Evolutionary conservation across 2,113 vertebrate species (phyloP), one percentile per base, ranked within the genome.

Genomic region (Poeciliopsis prolifica): DNA sequence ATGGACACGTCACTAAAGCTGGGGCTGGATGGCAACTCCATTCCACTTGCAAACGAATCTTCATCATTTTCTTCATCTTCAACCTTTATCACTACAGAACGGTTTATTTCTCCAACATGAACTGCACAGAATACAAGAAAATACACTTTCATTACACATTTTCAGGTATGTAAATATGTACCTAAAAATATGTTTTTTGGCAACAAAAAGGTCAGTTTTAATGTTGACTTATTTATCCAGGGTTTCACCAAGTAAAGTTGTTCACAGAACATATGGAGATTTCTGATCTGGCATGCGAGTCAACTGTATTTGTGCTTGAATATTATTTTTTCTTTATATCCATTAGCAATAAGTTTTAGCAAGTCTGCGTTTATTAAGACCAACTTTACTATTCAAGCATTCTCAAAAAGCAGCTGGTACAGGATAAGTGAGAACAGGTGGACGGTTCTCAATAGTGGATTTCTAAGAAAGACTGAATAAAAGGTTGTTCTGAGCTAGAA

Each of bases 1-100:
- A 94, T 60, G 13, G 94, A 95, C 51, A 93, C 86, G 0, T 93
- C 91, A 42, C 93, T 94, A 5, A 75, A 10, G 19, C 89, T n/a
- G 4, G 93, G 90, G 74, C 94, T 94, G 65, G 84, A 48, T 14
- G 92, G 73, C 73, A 88, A 61, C 37, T 70, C 61, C 19, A 70
- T 67, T 22, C 71, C 72, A 40, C 54, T 51, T 0, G 30, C 19
- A 28, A 69, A 61, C 13, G 37, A 54, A 63, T 76, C 75, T 1
- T 31, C 64, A 0, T 81, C 84, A 14, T 40, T 14, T 30, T 70
- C 67, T 51, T 0, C n/a, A 2, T 88, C 70, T 62, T 83, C 85
- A 7, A 26, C 28, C 9, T 77, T 75, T 0, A 87, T 19, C n/a
- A 29, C 75, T 14, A 17, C 7, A 40, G 29, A 60, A 29, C n/a